Base-by-base conservation (phyloP, 2,888 invertebrate genomes). In the Rosalia funebris region DNA sequence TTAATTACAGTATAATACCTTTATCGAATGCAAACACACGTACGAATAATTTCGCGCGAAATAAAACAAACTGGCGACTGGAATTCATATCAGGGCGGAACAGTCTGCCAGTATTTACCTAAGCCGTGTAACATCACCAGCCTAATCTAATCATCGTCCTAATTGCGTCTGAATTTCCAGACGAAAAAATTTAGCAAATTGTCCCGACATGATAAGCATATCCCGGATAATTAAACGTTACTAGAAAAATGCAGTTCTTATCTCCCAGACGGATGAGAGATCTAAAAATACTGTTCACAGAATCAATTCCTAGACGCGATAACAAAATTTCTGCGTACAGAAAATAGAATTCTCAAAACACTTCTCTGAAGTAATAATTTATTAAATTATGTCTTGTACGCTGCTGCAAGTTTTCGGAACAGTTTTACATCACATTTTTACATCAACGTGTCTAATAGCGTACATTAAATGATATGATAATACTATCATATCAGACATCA, bases 131-230 rank as follows among this genome's bases (percentile, higher is more conserved):
- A 34, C 17, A 47, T 34, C 34, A 47, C 32, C 16, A 11, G 11
- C n/a, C 16, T 53, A 53, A 53, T 53, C 53, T 53, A 53, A 53
- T 53, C 53, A 42, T 31, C 11, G 31, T 48, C 15, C 19, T 16
- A 57, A 57, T 57, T 48, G 20, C 17, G 57, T 57, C 57, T 57
- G 48, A 41, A 7, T 47, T 25, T 31, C 47, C 15, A 47, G 41
- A 47, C 41, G 25, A 32, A 57, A 52, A 52, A 48, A 39, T 31
- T 41, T 19, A n/a, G 9, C 15, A 37, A 25, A 20, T 37, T 37
- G 4, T 20, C 31, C 4, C 11, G 11, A 16, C 10, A 10, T 31
- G 53, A 53, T 53, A 53, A 53, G 53, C 11, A 32, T 32, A 34
- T 34, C 42, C 41, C 42, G 42, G 39, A 50, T 53, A n/a, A 32